Conservation (phyloP, 1,140 invertebrate genomes). For the Neotoxoptera formosana region DNA sequence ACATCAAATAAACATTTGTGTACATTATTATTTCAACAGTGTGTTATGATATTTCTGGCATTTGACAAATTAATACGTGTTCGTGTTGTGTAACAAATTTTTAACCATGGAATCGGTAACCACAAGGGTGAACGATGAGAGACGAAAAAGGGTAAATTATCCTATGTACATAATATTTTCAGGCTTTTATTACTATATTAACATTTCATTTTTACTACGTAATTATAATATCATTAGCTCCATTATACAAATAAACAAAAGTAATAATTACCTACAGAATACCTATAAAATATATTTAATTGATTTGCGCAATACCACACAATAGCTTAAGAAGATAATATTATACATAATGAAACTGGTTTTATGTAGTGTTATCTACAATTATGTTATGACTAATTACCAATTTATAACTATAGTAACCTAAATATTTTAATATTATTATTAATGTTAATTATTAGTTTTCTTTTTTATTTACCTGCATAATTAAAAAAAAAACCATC, state of each 20-base stretch:
- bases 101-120: constrained; percentile 61
- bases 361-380: neutral
- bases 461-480: neutral
- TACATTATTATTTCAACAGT: no score
- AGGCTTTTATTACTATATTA: neutral
- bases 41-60: neutral
- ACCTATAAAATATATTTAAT: no score
- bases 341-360: neutral
- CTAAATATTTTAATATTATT: neutral
- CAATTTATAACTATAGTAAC: neutral
- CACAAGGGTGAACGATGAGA: constrained; percentile 63
- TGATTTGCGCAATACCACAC: no score
- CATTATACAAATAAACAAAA: no score
- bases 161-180: neutral
- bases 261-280: no score
- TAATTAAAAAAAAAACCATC: neutral
- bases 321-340: no score
- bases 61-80: constrained; percentile 13
- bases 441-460: neutral
- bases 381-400: neutral
- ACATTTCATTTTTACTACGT: neutral
- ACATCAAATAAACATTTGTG: neutral
- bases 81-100: neutral
- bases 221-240: no score
- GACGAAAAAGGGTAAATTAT: constrained; percentile 64